Percentiles rank a stretch among this genome's conserved stretches.
Evolutionary conservation across 1,140 invertebrate genomes (phyloP).

Genomic region (Nylanderia fulva): DNA sequence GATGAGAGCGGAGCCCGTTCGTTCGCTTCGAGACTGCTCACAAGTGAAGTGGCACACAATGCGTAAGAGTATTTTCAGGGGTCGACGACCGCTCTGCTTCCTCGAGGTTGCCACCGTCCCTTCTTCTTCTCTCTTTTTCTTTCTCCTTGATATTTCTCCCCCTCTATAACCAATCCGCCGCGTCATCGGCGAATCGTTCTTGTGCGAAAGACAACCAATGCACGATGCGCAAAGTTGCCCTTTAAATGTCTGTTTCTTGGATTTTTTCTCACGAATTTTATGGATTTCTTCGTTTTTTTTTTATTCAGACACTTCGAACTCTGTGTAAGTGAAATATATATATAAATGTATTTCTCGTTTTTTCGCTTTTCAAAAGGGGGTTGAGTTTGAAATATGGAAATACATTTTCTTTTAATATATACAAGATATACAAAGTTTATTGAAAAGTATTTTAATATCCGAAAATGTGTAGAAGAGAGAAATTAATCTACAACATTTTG

Average conservation of each 20-base stretch:
- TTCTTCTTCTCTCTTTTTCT: background rate
- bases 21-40: constrained; percentile 70
- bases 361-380: background rate
- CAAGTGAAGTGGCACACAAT: constrained; percentile 85
- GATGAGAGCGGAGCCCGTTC: constrained; percentile 58
- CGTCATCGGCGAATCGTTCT: constrained; percentile 43
- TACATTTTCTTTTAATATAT: too few species aligned
- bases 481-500: too few species aligned
- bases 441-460: background rate
- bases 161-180: constrained; percentile 29
- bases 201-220: constrained; percentile 49
- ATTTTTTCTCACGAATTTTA: constrained; percentile 15
- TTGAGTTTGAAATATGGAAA: background rate
- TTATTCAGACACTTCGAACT: background rate
- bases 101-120: constrained; percentile 68
- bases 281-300: background rate
- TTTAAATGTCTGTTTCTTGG: constrained; percentile 24
- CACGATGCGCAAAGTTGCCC: constrained; percentile 37
- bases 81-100: constrained; percentile 84
- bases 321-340: background rate
- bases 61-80: constrained; percentile 84
- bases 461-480: background rate
- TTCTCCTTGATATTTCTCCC: constrained; percentile 5
- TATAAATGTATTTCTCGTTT: background rate
- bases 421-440: background rate